Base-by-base conservation (phyloP, 2,888 invertebrate genomes). In the Synergus japonicus region DNA sequence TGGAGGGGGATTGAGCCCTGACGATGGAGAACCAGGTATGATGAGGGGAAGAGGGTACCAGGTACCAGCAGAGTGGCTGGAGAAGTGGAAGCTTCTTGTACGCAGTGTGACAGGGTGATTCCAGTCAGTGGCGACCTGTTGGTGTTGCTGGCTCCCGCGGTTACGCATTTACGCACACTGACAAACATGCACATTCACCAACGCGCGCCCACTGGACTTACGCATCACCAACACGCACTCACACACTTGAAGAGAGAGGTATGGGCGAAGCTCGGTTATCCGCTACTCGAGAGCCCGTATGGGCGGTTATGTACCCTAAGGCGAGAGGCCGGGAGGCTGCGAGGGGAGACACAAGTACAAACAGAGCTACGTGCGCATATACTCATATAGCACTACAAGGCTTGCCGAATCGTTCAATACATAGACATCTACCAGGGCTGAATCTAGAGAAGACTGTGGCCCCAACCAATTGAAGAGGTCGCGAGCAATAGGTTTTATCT, bases 101-200 rank as follows among this genome's bases (percentile, higher is more conserved):
- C 79, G 81, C 81, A 83, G 83, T 85, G 86, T 84, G 86, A 87
- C 87, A 86, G 87, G 84, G 86, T 85, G 89, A 87, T 87, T 87
- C 85, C 86, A 88, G 88, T 86, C 87, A 86, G 87, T 85, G 85
- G 87, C 88, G 87, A 89, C 89, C 88, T 88, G 88, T 89, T 88
- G 88, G 88, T 86, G 85, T 83, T 86, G 86, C 87, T 86, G 84
- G 89, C 89, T 89, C 86, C 89, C 88, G 89, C 87, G 85, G 84
- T 89, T 89, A 88, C 89, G 89, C 89, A 87, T 84, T 83, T 79
- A 83, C 83, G 80, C 82, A 83, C 82, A 79, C 83, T 73, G 66
- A 49, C 80, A 22, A n/a, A 10, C 65, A 64, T n/a, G 37, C 29
- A 65, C 65, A 54, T 65, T 64, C 65, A 82, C 80, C 60, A 73